Base-by-base conservation (phyloP, 2,113 vertebrate species). In the Silurus glanis region DNA sequence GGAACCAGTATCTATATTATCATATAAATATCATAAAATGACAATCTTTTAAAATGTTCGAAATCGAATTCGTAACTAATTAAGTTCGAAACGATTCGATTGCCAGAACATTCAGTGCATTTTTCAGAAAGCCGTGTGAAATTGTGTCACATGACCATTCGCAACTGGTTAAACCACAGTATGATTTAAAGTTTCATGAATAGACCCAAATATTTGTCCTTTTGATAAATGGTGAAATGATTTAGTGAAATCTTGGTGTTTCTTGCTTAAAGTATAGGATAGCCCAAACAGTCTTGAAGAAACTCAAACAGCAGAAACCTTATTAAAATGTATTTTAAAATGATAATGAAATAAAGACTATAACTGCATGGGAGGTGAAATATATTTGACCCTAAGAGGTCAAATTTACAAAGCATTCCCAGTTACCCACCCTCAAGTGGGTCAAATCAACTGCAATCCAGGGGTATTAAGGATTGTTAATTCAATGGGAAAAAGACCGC, bases 261-360 rank as follows among this genome's bases (percentile, higher is more conserved):
- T 23, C 21, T 21, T 62, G 61, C 58, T 19, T 59, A 17, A 17
- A 64, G 61, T 64, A n/a, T 21, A 23, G 7, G 21, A 9, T 9
- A 64, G 1, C 23, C 23, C 23, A 64, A 64, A 64, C 21, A 64
- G 23, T 64, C 5, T 12, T 67, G 25, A 47, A 72, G 16, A 72
- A 72, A 72, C 37, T 23, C 9, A 69, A 59, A 9, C 17, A 72
- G 23, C 56, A 76, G 37, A 21, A 64, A 62, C 7, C 5, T 61
- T 8, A 58, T 25, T 37, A 53, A 51, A 56, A 71, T 5, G 21
- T n/a, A 14, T 51, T 62, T 74, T 58, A 71, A 8, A 16, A 14
- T 75, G 83, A 49, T 83, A 9, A 83, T 49, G 56, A 49, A 62
- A 62, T 62, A 90, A 81, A 88, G 86, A 93, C 91, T 92, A 91